Evolutionary conservation across 1,140 invertebrate genomes (phyloP), one percentile per base, ranked within the genome.

Genomic region (Medauroidea extradentata): DNA sequence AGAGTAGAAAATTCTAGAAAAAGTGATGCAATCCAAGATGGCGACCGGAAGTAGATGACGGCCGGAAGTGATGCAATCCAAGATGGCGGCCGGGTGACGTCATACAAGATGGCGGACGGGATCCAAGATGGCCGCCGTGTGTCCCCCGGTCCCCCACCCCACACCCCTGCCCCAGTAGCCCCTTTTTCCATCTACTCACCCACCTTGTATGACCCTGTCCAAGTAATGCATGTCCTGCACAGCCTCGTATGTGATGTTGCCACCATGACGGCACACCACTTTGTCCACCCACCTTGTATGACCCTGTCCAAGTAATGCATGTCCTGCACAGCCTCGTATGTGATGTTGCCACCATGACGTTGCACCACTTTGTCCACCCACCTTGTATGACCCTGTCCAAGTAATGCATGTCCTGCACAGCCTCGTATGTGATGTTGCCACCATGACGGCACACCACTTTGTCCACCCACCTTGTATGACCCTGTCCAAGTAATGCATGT

Each of bases 161-260:
- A n/a, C n/a, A n/a, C n/a, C n/a, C n/a, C n/a, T n/a, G n/a, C n/a
- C n/a, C n/a, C n/a, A n/a, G n/a, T n/a, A n/a, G n/a, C n/a, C n/a
- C n/a, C n/a, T n/a, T n/a, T n/a, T n/a, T n/a, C n/a, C n/a, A n/a
- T n/a, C n/a, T n/a, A n/a, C n/a, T n/a, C n/a, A n/a, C n/a, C n/a
- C n/a, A n/a, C n/a, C n/a, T n/a, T n/a, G n/a, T n/a, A n/a, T n/a
- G n/a, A n/a, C n/a, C n/a, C n/a, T 79, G 25, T 81, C 77, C 41
- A 82, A 53, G 62, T 82, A 80, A 16, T 70, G 61, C 63, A 80
- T 68, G 39, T 72, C 66, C 1, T 71, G 67, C 3, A 78, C 7
- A 7, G 8, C 63, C 3, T 80, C 75, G 56, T 76, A 81, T 0
- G 68, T 75, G 3, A 77, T 16, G 19, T 74, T 59, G 0, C 69